phyloP scores from a whole-genome alignment of 2,888 invertebrate genomes.

The Mimachlamys varia region DNA sequence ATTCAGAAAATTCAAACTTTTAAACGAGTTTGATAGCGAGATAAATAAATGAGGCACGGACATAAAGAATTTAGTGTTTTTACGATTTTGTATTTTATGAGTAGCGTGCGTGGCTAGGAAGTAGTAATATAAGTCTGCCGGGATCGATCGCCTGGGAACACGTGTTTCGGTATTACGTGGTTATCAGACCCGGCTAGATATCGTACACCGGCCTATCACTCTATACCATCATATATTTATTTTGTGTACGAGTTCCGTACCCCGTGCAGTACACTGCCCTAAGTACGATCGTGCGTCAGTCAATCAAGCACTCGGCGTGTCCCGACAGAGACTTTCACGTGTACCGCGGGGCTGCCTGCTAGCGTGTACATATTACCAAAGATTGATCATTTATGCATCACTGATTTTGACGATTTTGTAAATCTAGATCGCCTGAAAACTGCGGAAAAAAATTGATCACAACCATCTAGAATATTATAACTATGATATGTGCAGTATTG shows the following conservation, averaged over 20 bases:
- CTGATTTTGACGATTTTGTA: conserved; percentile 20
- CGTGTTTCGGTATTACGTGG: conserved; percentile 28
- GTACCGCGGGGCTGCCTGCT: neutral
- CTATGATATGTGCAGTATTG: neutral
- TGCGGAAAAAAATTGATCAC: conserved; percentile 2
- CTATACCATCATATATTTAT: conserved; percentile 18
- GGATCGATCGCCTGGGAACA: conserved; percentile 28
- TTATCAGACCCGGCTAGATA: conserved; percentile 9
- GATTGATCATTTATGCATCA: conserved; percentile 15
- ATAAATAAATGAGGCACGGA: conserved; percentile 33
- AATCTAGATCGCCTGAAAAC: neutral
- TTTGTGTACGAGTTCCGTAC: conserved; percentile 36
- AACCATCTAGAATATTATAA: neutral
- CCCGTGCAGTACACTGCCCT: conserved; percentile 16
- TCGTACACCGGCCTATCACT: neutral
- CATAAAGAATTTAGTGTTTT: neutral
- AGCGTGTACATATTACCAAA: neutral
- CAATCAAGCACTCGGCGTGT: neutral
- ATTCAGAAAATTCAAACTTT: conserved; percentile 11
- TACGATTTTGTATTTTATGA: conserved; percentile 34
- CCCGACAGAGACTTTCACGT: neutral
- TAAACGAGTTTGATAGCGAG: conserved; percentile 34
- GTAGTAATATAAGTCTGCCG: neutral
- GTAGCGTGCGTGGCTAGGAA: conserved; percentile 29
- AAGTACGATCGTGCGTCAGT: conserved; percentile 21